Evolutionary conservation across 92 coral and sea anemone genomes (phyloP), one percentile per base, ranked within the genome.

Genomic region (Zoanthus sansibaricus): DNA sequence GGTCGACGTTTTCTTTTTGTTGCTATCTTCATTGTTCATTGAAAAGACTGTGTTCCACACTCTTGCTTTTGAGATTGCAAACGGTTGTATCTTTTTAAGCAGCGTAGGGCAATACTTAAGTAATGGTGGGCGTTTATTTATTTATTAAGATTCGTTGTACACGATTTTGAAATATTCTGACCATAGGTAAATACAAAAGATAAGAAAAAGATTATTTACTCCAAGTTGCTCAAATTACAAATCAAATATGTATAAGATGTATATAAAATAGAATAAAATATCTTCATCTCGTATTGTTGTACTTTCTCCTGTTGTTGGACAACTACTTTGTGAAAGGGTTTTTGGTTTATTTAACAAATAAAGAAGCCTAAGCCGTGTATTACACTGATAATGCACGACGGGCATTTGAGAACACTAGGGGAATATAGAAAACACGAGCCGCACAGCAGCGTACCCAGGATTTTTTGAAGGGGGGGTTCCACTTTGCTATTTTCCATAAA

Each of bases 61-160:
- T 20, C 31, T 11, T 47, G 66, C 52, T 54, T 30, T 66, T 46
- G 33, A 55, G 13, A 37, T 51, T 52, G 46, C 20, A 25, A 76
- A 21, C 52, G 9, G 44, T 47, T 7, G 9, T 49, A 52, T 10
- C 52, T 76, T 76, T 76, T 76, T 51, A 76, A 18, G 61, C 56
- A 79, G 74, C 64, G 44, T 79, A 45, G 17, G 84, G 10, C 62
- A 79, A n/a, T 64, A 79, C 64, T n/a, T 52, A 16, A 31, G 58
- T 37, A 4, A 37, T 37, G 71, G 37, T 56, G 71, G 13, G 71
- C 51, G 21, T 17, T 62, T 62, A 56, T 58, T 62, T 62, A 56
- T 58, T 79, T 79, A 79, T 79, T 79, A 46, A 45, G 51, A 46
- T 79, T 72, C 64, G 56, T 16, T 62, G 56, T 64, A 46, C 84